Conservation (phyloP, 1,140 invertebrate genomes). For the Zaprionus nigranus region DNA sequence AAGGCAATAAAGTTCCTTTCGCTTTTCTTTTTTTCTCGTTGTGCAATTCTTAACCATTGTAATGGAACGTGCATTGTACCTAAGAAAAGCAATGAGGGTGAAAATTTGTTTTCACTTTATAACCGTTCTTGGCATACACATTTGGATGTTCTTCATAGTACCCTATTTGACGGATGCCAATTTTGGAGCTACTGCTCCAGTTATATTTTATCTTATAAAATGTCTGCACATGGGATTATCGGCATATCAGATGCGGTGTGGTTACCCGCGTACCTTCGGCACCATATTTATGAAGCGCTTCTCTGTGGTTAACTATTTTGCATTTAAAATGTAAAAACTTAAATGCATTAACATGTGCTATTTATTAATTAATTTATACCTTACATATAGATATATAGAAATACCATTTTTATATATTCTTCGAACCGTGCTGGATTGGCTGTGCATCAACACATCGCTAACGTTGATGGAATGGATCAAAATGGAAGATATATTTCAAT, state of each 20-base stretch:
- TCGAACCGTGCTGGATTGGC: slow-evolving; percentile 99
- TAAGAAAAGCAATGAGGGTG: slow-evolving; percentile 95
- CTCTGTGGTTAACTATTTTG: slow-evolving; percentile 94
- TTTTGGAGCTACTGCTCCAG: slow-evolving; percentile 94
- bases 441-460: slow-evolving; percentile 99
- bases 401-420: slow-evolving; percentile 98
- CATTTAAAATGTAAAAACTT: slow-evolving; percentile 94
- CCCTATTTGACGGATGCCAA: slow-evolving; percentile 95
- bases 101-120: slow-evolving; percentile 97
- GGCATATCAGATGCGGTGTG: slow-evolving; percentile 97
- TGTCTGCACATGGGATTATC: slow-evolving; percentile 97
- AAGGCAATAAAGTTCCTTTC: slow-evolving; percentile 97
- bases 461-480: slow-evolving; percentile 98
- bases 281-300: slow-evolving; percentile 98
- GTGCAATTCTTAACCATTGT: slow-evolving; percentile 96
- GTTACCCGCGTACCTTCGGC: slow-evolving; percentile 97
- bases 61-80: slow-evolving; percentile 96
- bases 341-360: background rate
- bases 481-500: slow-evolving; percentile 99
- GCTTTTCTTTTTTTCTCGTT: slow-evolving; percentile 97
- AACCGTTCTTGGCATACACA: slow-evolving; percentile 95
- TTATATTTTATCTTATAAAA: slow-evolving; percentile 98
- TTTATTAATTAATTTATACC: background rate
- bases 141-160: slow-evolving; percentile 98
- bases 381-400: slow-evolving; percentile 96